Evolutionary conservation across 1,140 invertebrate genomes (phyloP).

Genomic region (Scaptomyza montana): DNA sequence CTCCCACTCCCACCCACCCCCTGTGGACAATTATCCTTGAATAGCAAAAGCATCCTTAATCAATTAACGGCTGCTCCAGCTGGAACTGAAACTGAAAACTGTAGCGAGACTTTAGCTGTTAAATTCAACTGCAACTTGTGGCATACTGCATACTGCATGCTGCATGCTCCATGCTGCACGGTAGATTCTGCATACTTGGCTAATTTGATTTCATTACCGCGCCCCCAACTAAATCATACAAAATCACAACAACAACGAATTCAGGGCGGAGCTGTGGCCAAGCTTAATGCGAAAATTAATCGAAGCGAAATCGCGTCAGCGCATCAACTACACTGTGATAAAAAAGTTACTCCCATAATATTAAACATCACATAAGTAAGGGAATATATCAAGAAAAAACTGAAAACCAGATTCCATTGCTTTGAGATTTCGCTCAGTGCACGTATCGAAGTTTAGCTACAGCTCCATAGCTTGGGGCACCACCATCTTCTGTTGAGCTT

Average conservation of each 20-base stretch:
- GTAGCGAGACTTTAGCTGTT: not conserved
- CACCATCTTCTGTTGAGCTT: constrained; percentile 26
- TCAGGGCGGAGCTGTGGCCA: constrained; percentile 67
- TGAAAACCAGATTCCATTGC: too few relatives aligned
- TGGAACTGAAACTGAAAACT: constrained; percentile 26
- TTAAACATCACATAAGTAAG: too few relatives aligned
- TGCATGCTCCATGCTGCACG: not conserved
- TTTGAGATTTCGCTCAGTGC: constrained; percentile 23
- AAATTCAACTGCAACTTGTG: not conserved
- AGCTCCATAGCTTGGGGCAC: constrained; percentile 3
- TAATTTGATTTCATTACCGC: constrained; percentile 84
- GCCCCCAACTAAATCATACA: constrained; percentile 70
- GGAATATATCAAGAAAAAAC: too few relatives aligned
- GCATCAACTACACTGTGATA: constrained; percentile 28
- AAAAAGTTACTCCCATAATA: not conserved
- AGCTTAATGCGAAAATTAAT: constrained; percentile 83
- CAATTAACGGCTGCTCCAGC: constrained; percentile 55
- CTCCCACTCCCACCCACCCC: constrained; percentile 3
- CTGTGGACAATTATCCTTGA: constrained; percentile 72
- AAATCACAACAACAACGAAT: constrained; percentile 20
- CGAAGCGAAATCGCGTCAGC: constrained; percentile 74
- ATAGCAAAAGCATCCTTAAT: constrained; percentile 47
- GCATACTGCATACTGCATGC: constrained; percentile 4
- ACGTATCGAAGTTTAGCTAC: constrained; percentile 27
- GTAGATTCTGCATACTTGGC: constrained; percentile 61